Percentiles rank a stretch among this genome's conserved stretches.
Conservation (phyloP, 1,140 invertebrate genomes). For the Druon quercuslanigerum region DNA sequence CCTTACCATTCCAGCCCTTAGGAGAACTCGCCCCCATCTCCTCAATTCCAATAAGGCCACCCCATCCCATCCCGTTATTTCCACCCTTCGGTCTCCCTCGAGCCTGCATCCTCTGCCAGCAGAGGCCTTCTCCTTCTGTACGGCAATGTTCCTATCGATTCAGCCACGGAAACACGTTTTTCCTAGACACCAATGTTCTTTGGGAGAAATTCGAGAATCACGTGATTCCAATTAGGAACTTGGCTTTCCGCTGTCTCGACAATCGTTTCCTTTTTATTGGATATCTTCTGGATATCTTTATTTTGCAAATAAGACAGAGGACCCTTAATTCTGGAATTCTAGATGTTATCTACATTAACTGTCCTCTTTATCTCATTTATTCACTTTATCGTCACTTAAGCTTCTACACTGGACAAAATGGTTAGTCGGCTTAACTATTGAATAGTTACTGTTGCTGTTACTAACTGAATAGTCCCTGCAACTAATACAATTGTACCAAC, state of each 20-base stretch:
- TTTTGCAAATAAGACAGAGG: no score
- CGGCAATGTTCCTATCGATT: slow-evolving; percentile 71
- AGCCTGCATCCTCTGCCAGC: slow-evolving; percentile 39
- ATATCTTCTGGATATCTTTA: no score
- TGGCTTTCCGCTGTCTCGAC: slow-evolving; percentile 52
- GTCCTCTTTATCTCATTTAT: no score
- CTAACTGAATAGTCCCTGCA: no score
- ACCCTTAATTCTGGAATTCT: no score
- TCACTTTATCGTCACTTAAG: no score
- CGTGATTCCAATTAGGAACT: slow-evolving; percentile 20
- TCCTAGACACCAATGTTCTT: slow-evolving; percentile 55
- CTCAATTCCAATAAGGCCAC: slow-evolving; percentile 70
- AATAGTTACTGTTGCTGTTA: no score
- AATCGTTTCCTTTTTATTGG: background rate
- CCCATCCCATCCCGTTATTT: slow-evolving; percentile 52
- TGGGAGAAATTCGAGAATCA: background rate
- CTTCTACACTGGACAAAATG: no score
- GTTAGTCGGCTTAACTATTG: no score
- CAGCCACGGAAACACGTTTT: slow-evolving; percentile 65
- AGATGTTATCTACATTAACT: no score
- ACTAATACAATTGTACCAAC: no score
- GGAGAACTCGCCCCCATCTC: slow-evolving; percentile 66
- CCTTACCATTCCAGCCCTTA: slow-evolving; percentile 65
- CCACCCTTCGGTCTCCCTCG: slow-evolving; percentile 44
- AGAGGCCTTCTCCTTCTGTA: slow-evolving; percentile 64